Conservation (phyloP, 1,140 invertebrate genomes). For the Phthorimaea operculella region DNA sequence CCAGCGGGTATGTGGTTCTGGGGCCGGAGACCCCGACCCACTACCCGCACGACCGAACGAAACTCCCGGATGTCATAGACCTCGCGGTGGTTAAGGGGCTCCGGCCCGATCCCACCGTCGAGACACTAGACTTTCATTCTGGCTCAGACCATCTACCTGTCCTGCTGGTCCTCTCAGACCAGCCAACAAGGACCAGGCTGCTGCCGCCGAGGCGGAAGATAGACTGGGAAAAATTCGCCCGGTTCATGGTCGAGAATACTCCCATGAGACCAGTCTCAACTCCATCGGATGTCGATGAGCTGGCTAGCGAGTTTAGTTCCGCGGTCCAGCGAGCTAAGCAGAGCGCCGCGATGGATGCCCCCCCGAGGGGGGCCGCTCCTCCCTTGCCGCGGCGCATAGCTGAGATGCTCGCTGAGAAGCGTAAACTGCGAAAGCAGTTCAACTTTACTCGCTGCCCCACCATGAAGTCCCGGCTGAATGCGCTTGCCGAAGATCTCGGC, state of each 20-base stretch:
- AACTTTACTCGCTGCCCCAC: conserved; percentile 9
- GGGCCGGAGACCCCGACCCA: conserved; percentile 11
- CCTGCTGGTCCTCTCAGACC: not conserved
- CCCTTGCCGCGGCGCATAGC: not conserved
- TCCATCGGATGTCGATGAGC: not conserved
- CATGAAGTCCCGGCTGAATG: conserved; percentile 9
- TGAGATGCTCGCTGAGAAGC: conserved; percentile 1
- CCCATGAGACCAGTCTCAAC: not conserved
- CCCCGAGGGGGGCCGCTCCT: not conserved
- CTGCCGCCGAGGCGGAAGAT: not conserved
- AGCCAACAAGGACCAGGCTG: not conserved
- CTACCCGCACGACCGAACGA: not conserved
- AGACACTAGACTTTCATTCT: not conserved
- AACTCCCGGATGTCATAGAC: not conserved
- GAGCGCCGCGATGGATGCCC: not conserved
- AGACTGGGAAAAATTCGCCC: not conserved
- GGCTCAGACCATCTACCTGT: not conserved
- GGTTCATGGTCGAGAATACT: not conserved
- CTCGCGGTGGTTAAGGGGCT: not conserved
- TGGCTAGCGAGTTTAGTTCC: not conserved
- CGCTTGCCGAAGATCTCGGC: conserved; percentile 2
- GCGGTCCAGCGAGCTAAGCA: not conserved
- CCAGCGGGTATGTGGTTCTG: not conserved
- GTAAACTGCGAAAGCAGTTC: conserved; percentile 3
- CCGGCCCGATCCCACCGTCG: not conserved